These are phyloP conservation scores for Perccottus glenii DNA, from an alignment of 2,113 vertebrate species.

Conservation along the genomic window DNA sequence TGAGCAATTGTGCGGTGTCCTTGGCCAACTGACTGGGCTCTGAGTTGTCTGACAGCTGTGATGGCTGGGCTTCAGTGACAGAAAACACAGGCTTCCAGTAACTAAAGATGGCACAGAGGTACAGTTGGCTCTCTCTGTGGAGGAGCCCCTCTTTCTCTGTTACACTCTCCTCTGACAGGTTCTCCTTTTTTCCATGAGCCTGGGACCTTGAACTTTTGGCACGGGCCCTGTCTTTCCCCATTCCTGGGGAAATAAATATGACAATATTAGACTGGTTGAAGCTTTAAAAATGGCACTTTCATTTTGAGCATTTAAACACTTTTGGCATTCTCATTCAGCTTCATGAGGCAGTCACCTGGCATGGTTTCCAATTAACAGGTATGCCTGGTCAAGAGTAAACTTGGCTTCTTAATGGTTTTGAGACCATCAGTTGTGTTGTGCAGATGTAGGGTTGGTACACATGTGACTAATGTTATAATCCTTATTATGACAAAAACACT, in stretches of 20 bases:
- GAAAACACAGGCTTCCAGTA: slow-evolving; percentile 80
- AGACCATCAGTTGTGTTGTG: no score
- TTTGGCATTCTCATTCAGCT: no score
- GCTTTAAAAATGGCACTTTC: not conserved
- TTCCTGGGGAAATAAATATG: slow-evolving; percentile 70
- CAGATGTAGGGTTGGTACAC: no score
- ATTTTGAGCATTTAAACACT: no score
- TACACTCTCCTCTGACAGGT: slow-evolving; percentile 47
- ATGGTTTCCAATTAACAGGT: no score
- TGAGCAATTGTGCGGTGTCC: slow-evolving; percentile 57
- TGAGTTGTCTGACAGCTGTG: slow-evolving; percentile 19
- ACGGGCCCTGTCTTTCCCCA: slow-evolving; percentile 77
- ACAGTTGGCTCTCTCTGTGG: slow-evolving; percentile 74
- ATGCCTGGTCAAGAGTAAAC: no score
- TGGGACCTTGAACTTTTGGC: slow-evolving; percentile 46
- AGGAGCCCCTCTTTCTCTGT: slow-evolving; percentile 40
- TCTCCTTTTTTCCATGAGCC: slow-evolving; percentile 14
- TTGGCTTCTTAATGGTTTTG: no score
- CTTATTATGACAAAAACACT: no score
- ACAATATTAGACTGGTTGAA: slow-evolving; percentile 14
- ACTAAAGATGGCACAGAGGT: slow-evolving; percentile 79
- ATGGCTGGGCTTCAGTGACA: slow-evolving; percentile 7
- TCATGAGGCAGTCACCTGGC: no score
- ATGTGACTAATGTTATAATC: no score
- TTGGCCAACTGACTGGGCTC: slow-evolving; percentile 20